Evolutionary conservation across 2,888 invertebrate genomes (phyloP), one percentile per base, ranked within the genome.

Genomic region (Melanargia galathea): DNA sequence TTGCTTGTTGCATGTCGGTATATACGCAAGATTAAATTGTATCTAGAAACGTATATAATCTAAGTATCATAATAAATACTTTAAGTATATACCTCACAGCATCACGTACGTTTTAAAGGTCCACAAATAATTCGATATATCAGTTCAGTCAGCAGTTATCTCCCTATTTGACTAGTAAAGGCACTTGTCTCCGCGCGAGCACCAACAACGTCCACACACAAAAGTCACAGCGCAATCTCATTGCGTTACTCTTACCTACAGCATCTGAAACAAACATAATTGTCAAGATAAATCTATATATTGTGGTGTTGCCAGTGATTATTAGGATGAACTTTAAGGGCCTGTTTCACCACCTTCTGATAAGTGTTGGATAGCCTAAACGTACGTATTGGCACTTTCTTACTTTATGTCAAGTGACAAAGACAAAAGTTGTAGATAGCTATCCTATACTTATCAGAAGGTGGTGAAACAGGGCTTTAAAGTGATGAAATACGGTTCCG

Each of bases 141-240:
- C 16, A 45, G n/a, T 52, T 60, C 56, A 55, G 38, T 67, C 66
- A 69, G 62, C 65, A 62, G 63, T 65, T 64, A 64, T 72, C 64
- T 70, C 70, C 63, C 64, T 68, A 73, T 66, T 70, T 71, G 63
- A 70, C 71, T 73, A 73, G 66, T 55, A 77, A 86, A 86, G 87
- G 87, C 87, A 87, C 89, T 83, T 80, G 77, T 79, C 74, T 80
- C 70, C 75, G 73, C 63, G 78, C 69, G 52, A 87, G 71, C 33
- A 84, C 68, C 26, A 82, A 69, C 40, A 86, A 78, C 73, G 85
- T 84, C 85, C 85, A 87, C 43, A 82, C 57, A 59, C 73, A 69
- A 22, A 81, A 66, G 55, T 82, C 79, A 40, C 75, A 62, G 38
- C 75, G 75, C 64, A 80, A 70, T 54, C 75, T 77, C 46, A 70